phyloP scores from a whole-genome alignment of 2,113 vertebrate species.

The Sapayoa aenigma region DNA sequence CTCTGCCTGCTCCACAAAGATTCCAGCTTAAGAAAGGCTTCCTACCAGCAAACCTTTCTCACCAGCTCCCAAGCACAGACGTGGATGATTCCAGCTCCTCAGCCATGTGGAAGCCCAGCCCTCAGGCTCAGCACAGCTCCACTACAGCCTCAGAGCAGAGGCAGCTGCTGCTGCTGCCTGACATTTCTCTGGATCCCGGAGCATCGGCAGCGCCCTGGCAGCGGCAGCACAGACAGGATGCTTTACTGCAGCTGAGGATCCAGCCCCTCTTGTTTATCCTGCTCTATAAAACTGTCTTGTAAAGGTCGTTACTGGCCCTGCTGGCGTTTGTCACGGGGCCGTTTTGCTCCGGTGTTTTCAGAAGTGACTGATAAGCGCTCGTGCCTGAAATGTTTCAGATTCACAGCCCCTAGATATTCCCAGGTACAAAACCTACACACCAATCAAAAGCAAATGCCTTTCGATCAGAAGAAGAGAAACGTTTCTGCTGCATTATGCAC shows the following conservation, averaged over 20 bases:
- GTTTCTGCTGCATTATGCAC: slow-evolving; percentile 46
- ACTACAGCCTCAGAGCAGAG: background rate
- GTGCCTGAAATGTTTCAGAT: background rate
- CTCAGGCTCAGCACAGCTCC: background rate
- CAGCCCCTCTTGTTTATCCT: slow-evolving; percentile 16
- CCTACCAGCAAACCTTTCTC: background rate
- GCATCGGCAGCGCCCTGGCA: background rate
- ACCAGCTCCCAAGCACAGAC: background rate
- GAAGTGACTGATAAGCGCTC: background rate
- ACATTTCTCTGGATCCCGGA: background rate
- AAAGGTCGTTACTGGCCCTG: background rate
- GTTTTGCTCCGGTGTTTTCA: background rate
- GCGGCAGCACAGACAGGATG: background rate
- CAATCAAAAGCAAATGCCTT: slow-evolving; percentile 10
- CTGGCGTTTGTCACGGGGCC: background rate
- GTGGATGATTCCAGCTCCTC: background rate
- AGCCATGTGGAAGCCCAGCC: background rate
- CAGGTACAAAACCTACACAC: slow-evolving; percentile 14
- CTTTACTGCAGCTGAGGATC: background rate
- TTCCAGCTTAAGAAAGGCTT: background rate
- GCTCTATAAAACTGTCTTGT: slow-evolving; percentile 17
- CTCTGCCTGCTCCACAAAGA: background rate
- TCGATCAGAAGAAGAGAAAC: slow-evolving; percentile 5
- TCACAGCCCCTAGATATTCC: background rate
- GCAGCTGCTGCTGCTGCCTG: background rate